Base-by-base conservation (phyloP, 92 coral and sea anemone species). In the Parazoanthus darwini region DNA sequence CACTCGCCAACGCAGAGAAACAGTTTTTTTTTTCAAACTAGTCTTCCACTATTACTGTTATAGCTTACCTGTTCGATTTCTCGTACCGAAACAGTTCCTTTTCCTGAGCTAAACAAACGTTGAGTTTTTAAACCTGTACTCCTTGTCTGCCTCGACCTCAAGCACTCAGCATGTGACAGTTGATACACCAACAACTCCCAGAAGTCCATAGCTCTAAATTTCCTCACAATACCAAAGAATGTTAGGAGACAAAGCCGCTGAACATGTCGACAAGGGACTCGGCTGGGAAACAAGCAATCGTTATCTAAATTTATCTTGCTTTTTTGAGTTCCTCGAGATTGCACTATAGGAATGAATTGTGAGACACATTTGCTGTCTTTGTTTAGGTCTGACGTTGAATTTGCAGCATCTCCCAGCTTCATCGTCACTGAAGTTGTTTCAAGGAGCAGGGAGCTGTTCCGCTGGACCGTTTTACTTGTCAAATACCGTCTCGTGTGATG, bases 41-140 rank as follows among this genome's bases (percentile, higher is more conserved):
- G 8, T 44, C 50, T 44, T 38, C 9, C 1, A 8, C 7, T 36
- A 22, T 36, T 6, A 68, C 8, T 72, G 4, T 13, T n/a, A 14
- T 25, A 26, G 44, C 88, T 81, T 86, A 92, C 94, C 79, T 90
- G 79, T 67, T 92, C 94, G 14, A 92, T 87, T 86, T 78, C 86
- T 67, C 94, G 82, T 38, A 85, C 56, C 59, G 94, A 92, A 6
- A 87, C 77, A 51, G 86, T 87, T 36, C 94, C 92, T 25, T 46
- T 84, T 46, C 78, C 39, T 35, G 67, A 44, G 46, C 26, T 84
- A 22, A 84, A 38, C 46, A 70, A 79, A 2, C 48, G 67, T 26
- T 26, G 67, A 44, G 16, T 44, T 48, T 6, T 50, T 14, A 16
- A 46, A 36, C 35, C 29, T 29, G 75, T 50, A 18, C 5, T 48